These are phyloP conservation scores for Lepus oiostolus DNA, from an alignment of 2,797 vertebrate genomes.

Conservation along the genomic window DNA sequence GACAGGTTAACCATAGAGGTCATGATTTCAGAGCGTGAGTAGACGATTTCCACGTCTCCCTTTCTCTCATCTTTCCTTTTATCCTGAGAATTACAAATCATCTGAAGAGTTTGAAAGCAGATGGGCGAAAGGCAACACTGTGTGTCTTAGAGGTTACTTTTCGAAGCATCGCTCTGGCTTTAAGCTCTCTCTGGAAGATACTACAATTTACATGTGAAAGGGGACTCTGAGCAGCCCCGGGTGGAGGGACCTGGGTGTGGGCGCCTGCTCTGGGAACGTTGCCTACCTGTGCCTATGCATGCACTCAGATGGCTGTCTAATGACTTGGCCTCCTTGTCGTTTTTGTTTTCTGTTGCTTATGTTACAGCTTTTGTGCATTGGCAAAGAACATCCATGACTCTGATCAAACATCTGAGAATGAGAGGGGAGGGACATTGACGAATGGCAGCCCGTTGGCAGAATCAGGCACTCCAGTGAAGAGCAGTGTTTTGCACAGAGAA, in stretches of 20 bases:
- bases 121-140: constrained; percentile 41
- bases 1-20: not conserved
- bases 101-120: constrained; percentile 66
- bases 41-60: constrained; percentile 24
- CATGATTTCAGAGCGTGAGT: not conserved
- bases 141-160: constrained; percentile 69
- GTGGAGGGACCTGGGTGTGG: not conserved
- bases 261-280: not conserved
- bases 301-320: not conserved
- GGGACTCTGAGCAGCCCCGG: not conserved
- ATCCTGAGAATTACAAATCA: constrained; percentile 50
- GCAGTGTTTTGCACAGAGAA: not conserved
- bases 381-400: not conserved
- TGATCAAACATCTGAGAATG: not conserved
- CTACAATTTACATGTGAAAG: constrained; percentile 42
- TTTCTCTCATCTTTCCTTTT: constrained; percentile 59
- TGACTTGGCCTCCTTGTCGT: not conserved
- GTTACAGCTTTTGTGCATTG: not conserved
- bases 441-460: not conserved
- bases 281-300: not conserved
- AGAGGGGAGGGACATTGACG: not conserved
- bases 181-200: constrained; percentile 33
- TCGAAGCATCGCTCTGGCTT: constrained; percentile 56
- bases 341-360: not conserved
- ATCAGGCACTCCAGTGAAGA: not conserved